A percentile compares a stretch with the other conserved stretches of the same genome.
These are phyloP conservation scores for Carassius carassius DNA, from an alignment of 2,113 vertebrate genomes.

Conservation along the genomic window DNA sequence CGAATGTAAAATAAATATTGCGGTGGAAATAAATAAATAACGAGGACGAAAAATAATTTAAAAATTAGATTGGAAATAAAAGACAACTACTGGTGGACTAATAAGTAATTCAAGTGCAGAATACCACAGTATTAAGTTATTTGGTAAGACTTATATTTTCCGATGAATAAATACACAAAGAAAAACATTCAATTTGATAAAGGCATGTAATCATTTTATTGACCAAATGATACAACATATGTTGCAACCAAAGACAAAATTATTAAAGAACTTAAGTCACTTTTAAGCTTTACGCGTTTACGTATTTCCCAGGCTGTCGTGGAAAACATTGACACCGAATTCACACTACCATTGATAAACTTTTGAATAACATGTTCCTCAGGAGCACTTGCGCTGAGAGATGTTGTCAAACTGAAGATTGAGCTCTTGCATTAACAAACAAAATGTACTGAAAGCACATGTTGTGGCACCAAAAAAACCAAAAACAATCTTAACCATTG, in stretches of 20 bases:
- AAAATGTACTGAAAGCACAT: constrained; percentile 64
- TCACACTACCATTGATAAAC: constrained; percentile 42
- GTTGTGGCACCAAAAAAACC: neutral
- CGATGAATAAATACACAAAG: neutral
- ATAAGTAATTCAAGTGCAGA: neutral
- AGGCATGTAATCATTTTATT: constrained; percentile 78
- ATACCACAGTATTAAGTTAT: neutral
- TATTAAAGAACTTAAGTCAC: constrained; percentile 59
- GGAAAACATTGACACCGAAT: constrained; percentile 35
- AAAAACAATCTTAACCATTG: constrained; percentile 58
- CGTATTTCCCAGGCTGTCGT: constrained; percentile 16
- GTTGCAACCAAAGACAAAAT: constrained; percentile 75
- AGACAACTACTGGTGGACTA: neutral
- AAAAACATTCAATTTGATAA: constrained; percentile 7
- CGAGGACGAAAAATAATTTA: neutral
- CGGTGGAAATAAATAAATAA: neutral
- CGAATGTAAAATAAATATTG: neutral
- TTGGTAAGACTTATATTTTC: neutral
- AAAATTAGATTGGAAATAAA: neutral
- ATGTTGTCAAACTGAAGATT: constrained; percentile 54
- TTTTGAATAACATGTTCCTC: constrained; percentile 32
- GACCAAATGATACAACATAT: constrained; percentile 80
- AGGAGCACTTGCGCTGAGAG: constrained; percentile 53
- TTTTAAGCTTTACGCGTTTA: constrained; percentile 31
- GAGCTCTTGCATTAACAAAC: constrained; percentile 56